Base-by-base conservation (phyloP, 2,113 vertebrate species). In the Talpa occidentalis region DNA sequence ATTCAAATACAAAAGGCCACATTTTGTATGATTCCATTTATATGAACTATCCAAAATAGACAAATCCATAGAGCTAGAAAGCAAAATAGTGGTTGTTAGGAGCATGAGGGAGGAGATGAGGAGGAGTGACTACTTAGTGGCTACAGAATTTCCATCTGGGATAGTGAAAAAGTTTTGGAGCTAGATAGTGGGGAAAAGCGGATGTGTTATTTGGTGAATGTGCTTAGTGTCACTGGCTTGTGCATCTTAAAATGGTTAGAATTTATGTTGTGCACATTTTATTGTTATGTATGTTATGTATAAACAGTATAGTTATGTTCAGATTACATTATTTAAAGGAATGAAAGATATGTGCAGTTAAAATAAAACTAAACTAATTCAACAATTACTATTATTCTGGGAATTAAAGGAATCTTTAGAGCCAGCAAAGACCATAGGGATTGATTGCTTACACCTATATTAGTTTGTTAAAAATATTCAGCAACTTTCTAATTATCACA, bases 281-380 rank as follows among this genome's bases (percentile, higher is more conserved):
- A 88, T n/a, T n/a, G n/a, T n/a, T n/a, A n/a, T n/a, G n/a, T n/a
- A n/a, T n/a, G n/a, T n/a, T n/a, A n/a, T n/a, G n/a, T n/a, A n/a
- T n/a, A n/a, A n/a, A n/a, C n/a, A n/a, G n/a, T 14, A 30, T 10
- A 21, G 44, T 90, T 88, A 37, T 47, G 52, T 49, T 91, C 44
- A 76, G 7, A 32, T 89, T 37, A 60, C 21, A 22, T 91, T 91
- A 88, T 78, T 78, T 78, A 32, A 84, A 88, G 56, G 37, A 66
- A 37, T 49, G 28, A 66, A 73, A 35, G 35, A 42, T 24, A 35
- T 42, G 32, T 40, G 15, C 22, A 2, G 37, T 89, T 86, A 92
- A 72, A 70, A 77, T 60, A 52, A 88, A 95, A 49, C n/a, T 49
- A 66, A 83, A 72, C 21, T 35, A 16, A 85, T 73, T 91, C 85